Base-by-base conservation (phyloP, 1,140 invertebrate species). In the Agraylea sexmaculata region DNA sequence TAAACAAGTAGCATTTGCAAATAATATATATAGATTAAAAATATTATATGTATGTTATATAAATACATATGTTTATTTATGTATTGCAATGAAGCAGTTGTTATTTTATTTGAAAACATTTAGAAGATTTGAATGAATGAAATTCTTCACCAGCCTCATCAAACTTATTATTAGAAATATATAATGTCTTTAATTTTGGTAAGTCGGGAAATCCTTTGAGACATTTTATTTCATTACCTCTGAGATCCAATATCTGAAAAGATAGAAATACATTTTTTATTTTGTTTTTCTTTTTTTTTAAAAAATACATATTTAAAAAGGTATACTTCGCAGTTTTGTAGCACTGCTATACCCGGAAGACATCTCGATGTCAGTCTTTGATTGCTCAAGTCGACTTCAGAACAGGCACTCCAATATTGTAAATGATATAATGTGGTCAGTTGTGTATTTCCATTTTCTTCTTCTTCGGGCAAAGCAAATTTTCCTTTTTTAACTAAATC, bases 331-430 rank as follows among this genome's bases (percentile, higher is more conserved):
- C 47, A 49, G 12, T 49, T 46, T 33, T 46, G 44, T 5, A 49
- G 36, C 27, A 43, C 34, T 28, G 28, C 17, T 19, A 49, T 40
- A 17, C 21, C 34, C 4, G 38, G 30, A 10, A 49, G 34, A 27
- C 36, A 37, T 15, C 32, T 29, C 13, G 40, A 37, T 12, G 47
- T 41, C 8, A 49, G 37, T 10, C 40, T 40, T 16, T 40, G 35
- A 16, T 28, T 37, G 23, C 42, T 43, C 1, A 44, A 22, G 39
- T 47, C 35, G 8, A 50, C 37, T 28, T 30, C 35, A 16, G 27
- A 33, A 25, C 41, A 50, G 4, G 38, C 41, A 41, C 48, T 50
- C 45, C 45, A 50, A 29, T 50, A 50, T 35, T 50, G 48, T 3
- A 42, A 27, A 28, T 50, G 42, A 40, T 50, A 50, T 11, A 50